Evolutionary conservation across 2,797 vertebrate genomes (phyloP).

Genomic region (Siniperca obscura): DNA sequence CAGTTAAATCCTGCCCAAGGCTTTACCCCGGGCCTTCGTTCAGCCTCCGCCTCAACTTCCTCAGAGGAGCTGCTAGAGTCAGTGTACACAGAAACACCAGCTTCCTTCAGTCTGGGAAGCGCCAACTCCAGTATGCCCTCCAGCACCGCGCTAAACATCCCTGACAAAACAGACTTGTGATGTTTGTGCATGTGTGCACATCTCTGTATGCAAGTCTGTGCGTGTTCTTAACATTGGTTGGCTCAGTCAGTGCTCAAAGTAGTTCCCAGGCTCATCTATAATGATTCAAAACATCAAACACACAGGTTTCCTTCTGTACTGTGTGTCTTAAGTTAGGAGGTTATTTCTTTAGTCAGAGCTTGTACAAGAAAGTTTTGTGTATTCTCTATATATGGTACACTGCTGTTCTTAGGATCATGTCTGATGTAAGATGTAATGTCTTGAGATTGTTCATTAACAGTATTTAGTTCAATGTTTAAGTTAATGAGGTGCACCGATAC

Average conservation of each 20-base stretch:
- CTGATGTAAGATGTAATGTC: slow-evolving; percentile 2
- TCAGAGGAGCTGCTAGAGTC: slow-evolving; percentile 91
- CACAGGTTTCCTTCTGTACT: background rate
- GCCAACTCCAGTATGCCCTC: slow-evolving; percentile 45
- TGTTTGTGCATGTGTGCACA: slow-evolving; percentile 1
- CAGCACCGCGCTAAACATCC: slow-evolving; percentile 58
- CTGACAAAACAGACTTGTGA: slow-evolving; percentile 82
- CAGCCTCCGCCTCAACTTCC: slow-evolving; percentile 67
- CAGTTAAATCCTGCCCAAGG: slow-evolving; percentile 46
- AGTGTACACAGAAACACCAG: slow-evolving; percentile 85
- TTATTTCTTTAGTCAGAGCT: slow-evolving; percentile 13
- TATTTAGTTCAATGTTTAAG: background rate
- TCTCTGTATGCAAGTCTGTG: slow-evolving; percentile 16
- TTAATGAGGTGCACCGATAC: slow-evolving; percentile 9
- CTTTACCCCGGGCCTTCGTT: background rate
- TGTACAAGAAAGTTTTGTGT: slow-evolving; percentile 1
- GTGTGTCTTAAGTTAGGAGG: slow-evolving; percentile 5
- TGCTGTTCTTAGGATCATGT: slow-evolving; percentile 14
- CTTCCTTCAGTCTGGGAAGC: slow-evolving; percentile 57
- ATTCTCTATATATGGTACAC: background rate
- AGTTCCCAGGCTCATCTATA: background rate
- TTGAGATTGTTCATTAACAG: slow-evolving; percentile 15
- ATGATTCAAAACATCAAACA: background rate
- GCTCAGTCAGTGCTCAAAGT: slow-evolving; percentile 22
- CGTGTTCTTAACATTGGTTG: background rate